Conservation (phyloP, 1,140 invertebrate species). For the Eriosoma lanigerum region DNA sequence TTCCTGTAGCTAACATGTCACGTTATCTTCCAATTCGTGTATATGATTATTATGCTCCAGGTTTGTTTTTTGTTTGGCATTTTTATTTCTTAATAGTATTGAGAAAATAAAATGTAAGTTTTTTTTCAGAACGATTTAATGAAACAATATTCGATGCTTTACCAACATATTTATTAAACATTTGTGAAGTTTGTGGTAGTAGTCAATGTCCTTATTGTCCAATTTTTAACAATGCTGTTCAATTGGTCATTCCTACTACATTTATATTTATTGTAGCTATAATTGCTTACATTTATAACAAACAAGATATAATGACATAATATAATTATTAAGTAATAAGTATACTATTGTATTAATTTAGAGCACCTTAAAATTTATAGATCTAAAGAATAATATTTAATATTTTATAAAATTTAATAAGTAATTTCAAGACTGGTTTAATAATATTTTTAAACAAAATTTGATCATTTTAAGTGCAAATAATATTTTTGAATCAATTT, state of each 20-base stretch:
- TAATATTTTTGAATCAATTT: too few relatives aligned
- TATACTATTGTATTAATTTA: constrained; percentile 8
- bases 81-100: neutral
- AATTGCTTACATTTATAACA: neutral
- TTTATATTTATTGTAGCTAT: neutral
- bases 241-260: constrained; percentile 25
- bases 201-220: constrained; percentile 97
- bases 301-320: constrained; percentile 8
- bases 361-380: neutral
- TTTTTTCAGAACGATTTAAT: constrained; percentile 85
- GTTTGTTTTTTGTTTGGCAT: constrained; percentile 63
- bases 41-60: constrained; percentile 95
- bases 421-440: constrained; percentile 28
- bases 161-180: constrained; percentile 85
- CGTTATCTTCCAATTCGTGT: constrained; percentile 85
- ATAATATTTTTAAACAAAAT: neutral
- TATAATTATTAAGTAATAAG: neutral
- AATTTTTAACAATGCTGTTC: constrained; percentile 73
- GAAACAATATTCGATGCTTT: constrained; percentile 89
- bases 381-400: too few relatives aligned
- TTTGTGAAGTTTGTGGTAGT: constrained; percentile 97
- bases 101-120: neutral
- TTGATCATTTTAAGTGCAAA: too few relatives aligned
- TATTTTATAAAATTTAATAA: neutral
- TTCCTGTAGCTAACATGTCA: constrained; percentile 95